These are phyloP conservation scores for Dasypus novemcinctus DNA, from an alignment of 2,113 vertebrate species.

Conservation along the genomic window DNA sequence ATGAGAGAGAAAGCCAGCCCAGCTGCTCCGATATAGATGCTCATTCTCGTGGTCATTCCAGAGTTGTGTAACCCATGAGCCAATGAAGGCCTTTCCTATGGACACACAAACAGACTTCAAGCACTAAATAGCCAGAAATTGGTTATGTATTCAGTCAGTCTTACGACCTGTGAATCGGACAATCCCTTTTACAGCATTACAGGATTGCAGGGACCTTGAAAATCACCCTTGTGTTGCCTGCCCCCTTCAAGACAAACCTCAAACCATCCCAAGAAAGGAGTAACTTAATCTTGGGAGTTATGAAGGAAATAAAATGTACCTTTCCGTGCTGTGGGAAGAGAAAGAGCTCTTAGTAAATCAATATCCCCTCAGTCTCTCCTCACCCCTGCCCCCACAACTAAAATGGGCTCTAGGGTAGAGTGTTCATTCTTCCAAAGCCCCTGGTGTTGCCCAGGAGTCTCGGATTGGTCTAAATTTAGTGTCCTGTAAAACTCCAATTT, in stretches of 20 bases:
- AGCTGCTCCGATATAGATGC: background rate
- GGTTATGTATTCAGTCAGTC: background rate
- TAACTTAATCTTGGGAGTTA: background rate
- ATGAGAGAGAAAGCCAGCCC: constrained; percentile 42
- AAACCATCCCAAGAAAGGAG: background rate
- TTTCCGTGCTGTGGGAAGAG: background rate
- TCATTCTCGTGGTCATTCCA: background rate
- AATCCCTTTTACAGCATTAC: background rate
- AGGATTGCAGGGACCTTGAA: background rate
- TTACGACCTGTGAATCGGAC: background rate
- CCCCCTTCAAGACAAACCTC: background rate
- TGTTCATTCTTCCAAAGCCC: background rate
- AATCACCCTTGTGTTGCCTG: background rate
- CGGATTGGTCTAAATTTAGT: background rate
- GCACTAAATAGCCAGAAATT: background rate
- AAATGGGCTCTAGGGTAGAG: background rate
- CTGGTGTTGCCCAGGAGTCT: background rate
- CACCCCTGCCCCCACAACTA: background rate
- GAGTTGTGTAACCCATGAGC: background rate
- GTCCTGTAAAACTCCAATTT: background rate
- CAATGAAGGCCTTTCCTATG: background rate
- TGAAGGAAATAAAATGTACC: background rate
- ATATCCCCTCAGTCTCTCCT: background rate
- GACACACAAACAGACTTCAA: constrained; percentile 46
- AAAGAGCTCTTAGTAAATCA: background rate